phyloP scores from a whole-genome alignment of 2,888 invertebrate genomes.

The Aphodius sticticus region DNA sequence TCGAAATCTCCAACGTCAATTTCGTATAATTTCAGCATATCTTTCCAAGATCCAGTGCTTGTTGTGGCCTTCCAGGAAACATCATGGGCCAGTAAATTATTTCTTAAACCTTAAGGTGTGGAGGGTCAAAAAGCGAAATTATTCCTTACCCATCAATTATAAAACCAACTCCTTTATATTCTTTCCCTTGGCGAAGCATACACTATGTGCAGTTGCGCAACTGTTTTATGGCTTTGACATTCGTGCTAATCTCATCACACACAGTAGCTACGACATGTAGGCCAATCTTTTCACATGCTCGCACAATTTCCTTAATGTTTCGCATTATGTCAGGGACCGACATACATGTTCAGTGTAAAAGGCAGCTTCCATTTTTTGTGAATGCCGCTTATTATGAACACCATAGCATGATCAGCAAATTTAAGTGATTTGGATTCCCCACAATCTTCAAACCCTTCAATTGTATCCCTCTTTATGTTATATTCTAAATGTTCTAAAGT shows the following conservation, averaged over 20 bases:
- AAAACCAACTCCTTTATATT: slow-evolving; percentile 8
- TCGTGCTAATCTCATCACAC: background rate
- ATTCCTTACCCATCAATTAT: background rate
- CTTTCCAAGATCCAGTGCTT: too few species aligned
- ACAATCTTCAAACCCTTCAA: too few species aligned
- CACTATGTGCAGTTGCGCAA: background rate
- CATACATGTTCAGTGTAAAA: slow-evolving; percentile 1
- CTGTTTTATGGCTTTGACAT: background rate
- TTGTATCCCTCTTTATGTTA: too few species aligned
- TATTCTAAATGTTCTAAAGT: too few species aligned
- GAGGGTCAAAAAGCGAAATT: background rate
- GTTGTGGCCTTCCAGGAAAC: too few species aligned
- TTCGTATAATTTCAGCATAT: too few species aligned
- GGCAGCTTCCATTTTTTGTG: background rate
- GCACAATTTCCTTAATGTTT: background rate
- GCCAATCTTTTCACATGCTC: background rate
- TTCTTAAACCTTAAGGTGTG: background rate
- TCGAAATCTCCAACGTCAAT: too few species aligned
- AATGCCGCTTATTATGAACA: background rate
- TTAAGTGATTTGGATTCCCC: background rate
- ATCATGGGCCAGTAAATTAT: background rate
- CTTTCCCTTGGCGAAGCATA: background rate
- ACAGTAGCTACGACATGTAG: background rate
- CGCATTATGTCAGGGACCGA: background rate
- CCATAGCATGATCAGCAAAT: background rate